A percentile compares a stretch with the other conserved stretches of the same genome.
These are phyloP conservation scores for Microcebus lehilahytsara DNA, from an alignment of 2,113 vertebrate species.

Conservation along the genomic window DNA sequence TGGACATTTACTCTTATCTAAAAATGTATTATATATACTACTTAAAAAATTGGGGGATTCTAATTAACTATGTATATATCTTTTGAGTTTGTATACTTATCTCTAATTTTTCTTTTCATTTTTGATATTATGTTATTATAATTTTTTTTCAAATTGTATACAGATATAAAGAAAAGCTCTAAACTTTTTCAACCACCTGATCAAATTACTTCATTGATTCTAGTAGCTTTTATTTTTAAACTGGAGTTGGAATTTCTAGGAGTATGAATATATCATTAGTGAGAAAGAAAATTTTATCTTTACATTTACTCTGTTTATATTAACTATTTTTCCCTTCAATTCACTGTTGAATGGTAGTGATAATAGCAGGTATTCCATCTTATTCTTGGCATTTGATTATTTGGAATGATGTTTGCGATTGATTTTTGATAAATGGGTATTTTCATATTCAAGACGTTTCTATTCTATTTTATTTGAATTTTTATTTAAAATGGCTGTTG, in stretches of 20 bases:
- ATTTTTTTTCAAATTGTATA: not conserved
- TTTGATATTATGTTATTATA: not conserved
- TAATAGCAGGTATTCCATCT: not conserved
- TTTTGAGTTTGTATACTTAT: not conserved
- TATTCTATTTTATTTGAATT: not conserved
- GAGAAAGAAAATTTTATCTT: not conserved
- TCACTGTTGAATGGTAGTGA: not conserved
- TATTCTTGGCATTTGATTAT: not conserved
- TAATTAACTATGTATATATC: too few species aligned
- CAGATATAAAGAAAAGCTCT: not conserved
- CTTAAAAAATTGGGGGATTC: too few species aligned
- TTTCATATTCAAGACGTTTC: not conserved
- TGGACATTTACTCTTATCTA: not conserved
- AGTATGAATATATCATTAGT: not conserved
- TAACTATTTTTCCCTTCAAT: not conserved
- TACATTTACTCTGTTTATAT: not conserved
- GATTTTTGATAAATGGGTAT: not conserved
- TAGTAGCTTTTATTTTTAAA: conserved; percentile 36
- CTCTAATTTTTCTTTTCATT: conserved; percentile 27
- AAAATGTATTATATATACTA: not conserved
- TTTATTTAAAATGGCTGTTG: not conserved
- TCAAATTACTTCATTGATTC: not conserved
- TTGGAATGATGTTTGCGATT: conserved; percentile 27
- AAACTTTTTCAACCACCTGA: not conserved
- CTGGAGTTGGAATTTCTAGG: not conserved